Conservation (phyloP, 2,113 vertebrate genomes). For the Nerophis lumbriciformis region DNA sequence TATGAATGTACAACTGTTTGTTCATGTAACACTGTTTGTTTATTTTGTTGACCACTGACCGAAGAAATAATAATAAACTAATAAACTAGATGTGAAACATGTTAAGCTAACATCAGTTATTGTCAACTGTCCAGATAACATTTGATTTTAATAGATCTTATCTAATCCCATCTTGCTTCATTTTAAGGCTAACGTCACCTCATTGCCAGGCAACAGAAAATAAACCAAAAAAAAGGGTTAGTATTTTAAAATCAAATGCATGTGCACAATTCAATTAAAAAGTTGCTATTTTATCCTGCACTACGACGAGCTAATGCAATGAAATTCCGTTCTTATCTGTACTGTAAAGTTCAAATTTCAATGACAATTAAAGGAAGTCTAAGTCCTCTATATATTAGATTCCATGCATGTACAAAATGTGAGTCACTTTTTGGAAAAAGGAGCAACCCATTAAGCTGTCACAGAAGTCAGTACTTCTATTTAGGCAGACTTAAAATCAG, state of each 20-base stretch:
- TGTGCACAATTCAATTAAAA: neutral
- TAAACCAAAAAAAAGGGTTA: constrained; percentile 3
- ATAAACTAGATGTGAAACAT: constrained; percentile 12
- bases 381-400: neutral
- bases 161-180: constrained; percentile 13
- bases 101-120: constrained; percentile 24
- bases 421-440: constrained; percentile 21
- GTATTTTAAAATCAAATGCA: neutral
- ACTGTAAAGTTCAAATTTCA: no score
- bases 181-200: constrained; percentile 5
- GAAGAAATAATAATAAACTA: no score
- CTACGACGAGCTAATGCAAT: no score
- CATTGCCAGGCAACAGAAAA: neutral
- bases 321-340: no score
- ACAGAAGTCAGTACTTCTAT: constrained; percentile 46
- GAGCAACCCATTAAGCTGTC: constrained; percentile 12
- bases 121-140: constrained; percentile 17
- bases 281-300: neutral
- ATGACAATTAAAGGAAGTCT: no score
- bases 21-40: no score
- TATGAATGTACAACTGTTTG: no score
- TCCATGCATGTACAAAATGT: constrained; percentile 9
- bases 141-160: constrained; percentile 7
- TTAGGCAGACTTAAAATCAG: constrained; percentile 10
- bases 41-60: no score